phyloP scores from a whole-genome alignment of 2,888 invertebrate species.

The Podabrus alpinus region DNA sequence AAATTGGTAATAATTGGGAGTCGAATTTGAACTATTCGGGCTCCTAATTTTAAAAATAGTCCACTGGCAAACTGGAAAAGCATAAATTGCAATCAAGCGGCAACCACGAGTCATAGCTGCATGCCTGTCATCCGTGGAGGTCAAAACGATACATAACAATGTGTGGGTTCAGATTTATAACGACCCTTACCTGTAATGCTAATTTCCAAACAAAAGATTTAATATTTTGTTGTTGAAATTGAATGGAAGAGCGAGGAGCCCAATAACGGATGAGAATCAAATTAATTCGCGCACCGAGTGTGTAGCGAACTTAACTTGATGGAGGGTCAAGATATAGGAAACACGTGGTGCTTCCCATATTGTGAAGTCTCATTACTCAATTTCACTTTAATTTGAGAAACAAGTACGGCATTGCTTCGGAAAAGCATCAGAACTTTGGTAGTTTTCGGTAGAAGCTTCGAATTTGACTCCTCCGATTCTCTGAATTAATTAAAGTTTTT shows the following conservation, averaged over 20 bases:
- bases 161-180: constrained; percentile 37
- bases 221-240: not conserved
- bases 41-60: constrained; percentile 22
- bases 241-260: not conserved
- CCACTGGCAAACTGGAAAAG: constrained; percentile 33
- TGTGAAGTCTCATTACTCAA: constrained; percentile 28
- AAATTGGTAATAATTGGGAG: not conserved
- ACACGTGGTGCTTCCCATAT: constrained; percentile 34
- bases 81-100: constrained; percentile 40
- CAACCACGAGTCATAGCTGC: constrained; percentile 35
- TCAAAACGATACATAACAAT: constrained; percentile 34
- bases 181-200: constrained; percentile 21
- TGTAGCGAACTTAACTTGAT: constrained; percentile 44
- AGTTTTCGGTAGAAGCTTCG: not conserved
- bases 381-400: constrained; percentile 34
- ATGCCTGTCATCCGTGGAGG: constrained; percentile 33
- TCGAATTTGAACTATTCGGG: not conserved
- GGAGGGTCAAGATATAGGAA: constrained; percentile 37
- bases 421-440: not conserved
- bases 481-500: not conserved
- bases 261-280: constrained; percentile 31
- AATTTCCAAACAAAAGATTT: not conserved
- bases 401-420: not conserved
- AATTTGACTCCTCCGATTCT: not conserved
- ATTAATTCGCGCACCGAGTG: constrained; percentile 42